Evolutionary conservation across 2,113 vertebrate species (phyloP).

Genomic region (Anoplopoma fimbria): DNA sequence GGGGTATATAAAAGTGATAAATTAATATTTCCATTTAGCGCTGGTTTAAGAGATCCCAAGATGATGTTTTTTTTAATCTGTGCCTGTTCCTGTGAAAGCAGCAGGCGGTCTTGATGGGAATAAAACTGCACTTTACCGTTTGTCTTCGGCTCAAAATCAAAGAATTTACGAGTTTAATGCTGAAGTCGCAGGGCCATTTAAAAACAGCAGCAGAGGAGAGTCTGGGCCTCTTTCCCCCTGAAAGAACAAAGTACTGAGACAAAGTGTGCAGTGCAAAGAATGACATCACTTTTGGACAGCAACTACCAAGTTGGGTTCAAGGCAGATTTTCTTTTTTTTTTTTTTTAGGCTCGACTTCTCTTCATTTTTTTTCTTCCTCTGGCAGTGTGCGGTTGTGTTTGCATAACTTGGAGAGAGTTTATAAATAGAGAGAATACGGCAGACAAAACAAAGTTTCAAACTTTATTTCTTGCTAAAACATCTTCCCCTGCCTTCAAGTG

Average conservation of each 20-base stretch:
- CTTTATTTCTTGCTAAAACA: conserved; percentile 81
- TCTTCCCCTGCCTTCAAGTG: conserved; percentile 36
- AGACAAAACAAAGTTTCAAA: conserved; percentile 72
- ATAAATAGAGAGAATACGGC: conserved; percentile 63
- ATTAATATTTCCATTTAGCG: conserved; percentile 71
- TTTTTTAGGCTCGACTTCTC: conserved; percentile 26
- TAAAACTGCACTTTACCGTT: conserved; percentile 24
- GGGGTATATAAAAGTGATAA: conserved; percentile 72
- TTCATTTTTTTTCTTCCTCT: conserved; percentile 36
- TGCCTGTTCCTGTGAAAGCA: conserved; percentile 39
- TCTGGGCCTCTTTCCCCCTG: conserved; percentile 43
- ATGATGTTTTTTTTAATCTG: conserved; percentile 2
- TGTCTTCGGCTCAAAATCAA: conserved; percentile 66
- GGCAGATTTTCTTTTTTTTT: conserved; percentile 53
- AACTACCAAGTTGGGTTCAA: conserved; percentile 63
- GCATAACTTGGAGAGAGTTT: conserved; percentile 64
- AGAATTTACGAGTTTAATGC: conserved; percentile 68
- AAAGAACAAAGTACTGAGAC: conserved; percentile 75
- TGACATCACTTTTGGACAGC: conserved; percentile 80
- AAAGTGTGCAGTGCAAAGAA: conserved; percentile 71
- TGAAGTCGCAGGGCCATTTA: conserved; percentile 53
- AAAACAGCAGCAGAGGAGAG: conserved; percentile 60
- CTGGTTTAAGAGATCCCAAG: conserved; percentile 25
- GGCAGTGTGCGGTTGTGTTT: conserved; percentile 57
- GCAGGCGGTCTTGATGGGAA: conserved; percentile 31